Evolutionary conservation across 2,113 vertebrate species (phyloP).

Genomic region (Todiramphus chloris): DNA sequence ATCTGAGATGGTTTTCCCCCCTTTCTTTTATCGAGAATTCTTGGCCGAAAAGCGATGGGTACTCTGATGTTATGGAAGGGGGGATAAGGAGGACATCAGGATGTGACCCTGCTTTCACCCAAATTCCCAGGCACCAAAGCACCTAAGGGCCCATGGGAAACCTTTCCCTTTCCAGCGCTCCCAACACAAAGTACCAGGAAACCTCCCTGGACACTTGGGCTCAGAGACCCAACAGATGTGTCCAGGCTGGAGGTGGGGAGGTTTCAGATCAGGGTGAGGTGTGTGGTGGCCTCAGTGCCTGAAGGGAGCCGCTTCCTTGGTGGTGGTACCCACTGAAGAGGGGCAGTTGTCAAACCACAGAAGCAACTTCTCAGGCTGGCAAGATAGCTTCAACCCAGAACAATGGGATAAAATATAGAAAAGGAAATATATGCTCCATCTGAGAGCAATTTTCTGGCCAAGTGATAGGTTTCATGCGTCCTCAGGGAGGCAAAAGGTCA

Average conservation of each 20-base stretch:
- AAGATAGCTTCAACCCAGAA: neutral
- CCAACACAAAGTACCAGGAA: neutral
- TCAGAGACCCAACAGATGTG: neutral
- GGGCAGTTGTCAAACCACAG: neutral
- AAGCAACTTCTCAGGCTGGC: neutral
- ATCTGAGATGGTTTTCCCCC: neutral
- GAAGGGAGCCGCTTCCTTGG: neutral
- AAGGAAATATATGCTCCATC: neutral
- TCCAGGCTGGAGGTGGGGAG: neutral
- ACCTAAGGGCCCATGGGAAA: neutral
- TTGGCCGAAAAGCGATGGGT: neutral
- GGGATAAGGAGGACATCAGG: neutral
- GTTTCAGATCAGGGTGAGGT: neutral
- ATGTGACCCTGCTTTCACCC: neutral
- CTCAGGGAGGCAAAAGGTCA: neutral
- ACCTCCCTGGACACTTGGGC: neutral
- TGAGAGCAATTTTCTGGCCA: neutral
- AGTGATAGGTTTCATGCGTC: neutral
- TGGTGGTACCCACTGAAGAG: rapidly evolving
- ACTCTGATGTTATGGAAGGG: rapidly evolving
- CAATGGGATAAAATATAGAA: neutral
- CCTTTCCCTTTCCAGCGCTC: neutral
- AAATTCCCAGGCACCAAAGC: neutral
- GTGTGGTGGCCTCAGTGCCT: neutral
- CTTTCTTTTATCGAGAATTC: neutral